phyloP scores from a whole-genome alignment of 2,888 invertebrate genomes.

The Cenopis cana region DNA sequence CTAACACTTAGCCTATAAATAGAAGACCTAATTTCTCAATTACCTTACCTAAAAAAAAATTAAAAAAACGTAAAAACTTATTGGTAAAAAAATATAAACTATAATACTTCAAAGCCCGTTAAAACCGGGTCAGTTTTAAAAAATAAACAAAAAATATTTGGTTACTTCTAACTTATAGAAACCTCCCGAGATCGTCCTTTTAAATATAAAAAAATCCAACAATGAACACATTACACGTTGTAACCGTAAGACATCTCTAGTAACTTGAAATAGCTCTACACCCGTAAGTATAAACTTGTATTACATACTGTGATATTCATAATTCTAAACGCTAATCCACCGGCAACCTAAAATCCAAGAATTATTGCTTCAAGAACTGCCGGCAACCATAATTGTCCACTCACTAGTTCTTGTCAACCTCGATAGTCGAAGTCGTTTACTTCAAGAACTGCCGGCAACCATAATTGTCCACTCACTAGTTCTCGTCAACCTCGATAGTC shows the following conservation, averaged over 20 bases:
- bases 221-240: constrained; percentile 79
- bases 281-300: constrained; percentile 77
- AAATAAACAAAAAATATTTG: constrained; percentile 68
- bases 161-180: constrained; percentile 68
- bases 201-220: constrained; percentile 69
- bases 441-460: constrained; percentile 30
- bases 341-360: constrained; percentile 19
- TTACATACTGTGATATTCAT: constrained; percentile 67
- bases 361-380: constrained; percentile 38
- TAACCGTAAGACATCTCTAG: constrained; percentile 66
- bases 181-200: constrained; percentile 68
- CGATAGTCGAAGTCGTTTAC: constrained; percentile 54
- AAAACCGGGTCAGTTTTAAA: constrained; percentile 75
- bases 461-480: constrained; percentile 5
- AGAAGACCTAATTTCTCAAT: constrained; percentile 68
- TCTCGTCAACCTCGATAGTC: constrained; percentile 12
- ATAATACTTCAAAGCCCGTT: constrained; percentile 83
- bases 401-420: constrained; percentile 5
- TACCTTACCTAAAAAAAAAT: constrained; percentile 58
- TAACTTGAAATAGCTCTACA: constrained; percentile 79
- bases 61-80: constrained; percentile 53
- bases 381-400: constrained; percentile 17
- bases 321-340: constrained; percentile 48
- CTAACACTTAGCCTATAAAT: constrained; percentile 72
- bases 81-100: constrained; percentile 65